A percentile compares a stretch with the other conserved stretches of the same genome.
Evolutionary conservation across 1,140 invertebrate species (phyloP).

Genomic region (Matsumurasca onukii): DNA sequence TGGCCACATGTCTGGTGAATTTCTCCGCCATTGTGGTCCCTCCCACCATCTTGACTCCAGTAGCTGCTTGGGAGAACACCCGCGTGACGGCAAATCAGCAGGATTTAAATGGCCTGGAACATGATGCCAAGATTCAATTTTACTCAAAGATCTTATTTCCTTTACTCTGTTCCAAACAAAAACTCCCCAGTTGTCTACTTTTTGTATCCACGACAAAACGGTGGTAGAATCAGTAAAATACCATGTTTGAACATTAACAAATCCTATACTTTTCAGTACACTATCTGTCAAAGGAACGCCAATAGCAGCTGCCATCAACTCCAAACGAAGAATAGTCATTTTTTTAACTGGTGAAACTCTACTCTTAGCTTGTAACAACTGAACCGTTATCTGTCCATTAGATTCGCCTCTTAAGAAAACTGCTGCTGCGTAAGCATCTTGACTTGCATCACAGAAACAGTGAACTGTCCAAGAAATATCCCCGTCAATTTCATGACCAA

Average conservation of each 20-base stretch:
- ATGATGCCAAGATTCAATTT: neutral
- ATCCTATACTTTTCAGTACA: neutral
- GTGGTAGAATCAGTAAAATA: neutral
- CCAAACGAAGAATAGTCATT: constrained; percentile 24
- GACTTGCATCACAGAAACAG: constrained; percentile 17
- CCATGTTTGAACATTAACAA: neutral
- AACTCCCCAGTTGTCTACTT: neutral
- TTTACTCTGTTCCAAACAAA: neutral
- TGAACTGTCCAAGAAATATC: constrained; percentile 10
- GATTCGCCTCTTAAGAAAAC: constrained; percentile 4
- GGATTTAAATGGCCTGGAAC: neutral
- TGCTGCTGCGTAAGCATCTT: constrained; percentile 19
- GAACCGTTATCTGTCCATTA: neutral
- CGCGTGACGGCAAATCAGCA: no score
- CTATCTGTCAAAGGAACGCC: neutral
- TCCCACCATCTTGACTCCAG: no score
- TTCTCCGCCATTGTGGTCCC: no score
- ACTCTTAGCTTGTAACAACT: constrained; percentile 18
- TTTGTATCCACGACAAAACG: neutral
- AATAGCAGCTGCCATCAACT: constrained; percentile 26
- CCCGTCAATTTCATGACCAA: neutral
- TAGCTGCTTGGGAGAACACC: no score
- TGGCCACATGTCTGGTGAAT: no score
- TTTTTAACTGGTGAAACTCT: constrained; percentile 9
- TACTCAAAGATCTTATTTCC: neutral